Conservation (phyloP, 2,888 invertebrate species). For the Sarcophaga carnaria region DNA sequence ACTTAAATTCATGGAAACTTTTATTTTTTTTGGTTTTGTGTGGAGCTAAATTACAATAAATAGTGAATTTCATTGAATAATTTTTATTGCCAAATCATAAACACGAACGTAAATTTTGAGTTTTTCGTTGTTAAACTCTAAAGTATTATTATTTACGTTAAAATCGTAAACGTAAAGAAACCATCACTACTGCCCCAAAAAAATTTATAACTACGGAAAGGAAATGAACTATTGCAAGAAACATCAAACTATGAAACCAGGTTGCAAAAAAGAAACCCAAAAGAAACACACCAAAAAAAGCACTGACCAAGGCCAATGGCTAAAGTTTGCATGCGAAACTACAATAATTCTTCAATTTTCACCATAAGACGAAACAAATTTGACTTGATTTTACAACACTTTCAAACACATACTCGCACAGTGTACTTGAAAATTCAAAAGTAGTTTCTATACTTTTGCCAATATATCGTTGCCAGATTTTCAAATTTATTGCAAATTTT, state of each 20-base stretch:
- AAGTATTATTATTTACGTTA: background rate
- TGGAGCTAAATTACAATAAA: too few species aligned
- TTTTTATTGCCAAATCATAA: slow-evolving; percentile 20
- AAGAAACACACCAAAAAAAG: slow-evolving; percentile 18
- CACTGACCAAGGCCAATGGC: slow-evolving; percentile 71
- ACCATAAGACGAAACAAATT: slow-evolving; percentile 25
- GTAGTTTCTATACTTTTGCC: background rate
- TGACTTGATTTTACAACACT: slow-evolving; percentile 25
- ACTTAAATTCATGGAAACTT: too few species aligned
- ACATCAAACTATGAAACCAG: background rate
- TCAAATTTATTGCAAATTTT: too few species aligned
- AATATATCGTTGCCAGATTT: background rate
- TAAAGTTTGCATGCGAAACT: slow-evolving; percentile 72
- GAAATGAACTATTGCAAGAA: slow-evolving; percentile 27
- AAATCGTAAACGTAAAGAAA: background rate
- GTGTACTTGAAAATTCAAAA: background rate
- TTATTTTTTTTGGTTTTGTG: too few species aligned
- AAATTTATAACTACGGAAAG: slow-evolving; percentile 13
- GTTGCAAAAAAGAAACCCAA: background rate
- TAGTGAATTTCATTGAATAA: too few species aligned
- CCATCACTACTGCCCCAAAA: background rate
- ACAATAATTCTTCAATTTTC: slow-evolving; percentile 62
- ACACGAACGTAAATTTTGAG: slow-evolving; percentile 19
- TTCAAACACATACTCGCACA: background rate
- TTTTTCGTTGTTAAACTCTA: background rate